Evolutionary conservation across 30 jellyfish, hydroid and myxozoan genomes (phyloP).

Genomic region (Catostylus mosaicus): DNA sequence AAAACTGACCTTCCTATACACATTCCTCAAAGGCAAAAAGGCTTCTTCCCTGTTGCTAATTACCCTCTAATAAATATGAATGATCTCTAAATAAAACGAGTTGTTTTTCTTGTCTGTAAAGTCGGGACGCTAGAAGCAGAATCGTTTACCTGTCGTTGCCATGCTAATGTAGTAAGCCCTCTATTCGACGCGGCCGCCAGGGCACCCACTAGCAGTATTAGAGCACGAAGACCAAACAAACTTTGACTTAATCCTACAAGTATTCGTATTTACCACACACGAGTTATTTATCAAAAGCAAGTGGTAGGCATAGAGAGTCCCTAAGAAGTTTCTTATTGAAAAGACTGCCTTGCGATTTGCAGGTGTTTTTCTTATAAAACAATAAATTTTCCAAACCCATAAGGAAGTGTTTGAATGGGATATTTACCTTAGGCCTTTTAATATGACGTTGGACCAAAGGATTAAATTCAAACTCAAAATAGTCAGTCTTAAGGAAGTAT

Average conservation of each 20-base stretch:
- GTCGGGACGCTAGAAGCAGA: not conserved
- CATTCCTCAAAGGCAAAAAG: no score
- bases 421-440: not conserved
- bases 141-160: not conserved
- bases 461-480: not conserved
- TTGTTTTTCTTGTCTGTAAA: not conserved
- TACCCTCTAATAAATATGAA: not conserved
- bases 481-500: not conserved
- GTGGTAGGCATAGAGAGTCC: not conserved
- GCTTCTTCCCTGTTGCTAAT: not conserved
- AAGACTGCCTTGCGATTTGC: not conserved
- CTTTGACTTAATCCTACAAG: not conserved
- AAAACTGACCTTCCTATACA: no score
- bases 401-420: not conserved
- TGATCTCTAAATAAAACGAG: not conserved
- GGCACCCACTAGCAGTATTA: not conserved
- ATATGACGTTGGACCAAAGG: not conserved
- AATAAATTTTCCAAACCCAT: no score
- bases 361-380: no score
- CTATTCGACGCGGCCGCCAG: slow-evolving; percentile 1
- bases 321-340: not conserved
- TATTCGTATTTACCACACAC: slow-evolving; percentile 7
- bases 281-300: not conserved
- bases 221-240: slow-evolving; percentile 15
- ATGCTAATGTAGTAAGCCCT: not conserved